Percentiles rank a stretch among this genome's conserved stretches.
phyloP scores from a whole-genome alignment of 2,888 invertebrate species.

The Ophraella communa region DNA sequence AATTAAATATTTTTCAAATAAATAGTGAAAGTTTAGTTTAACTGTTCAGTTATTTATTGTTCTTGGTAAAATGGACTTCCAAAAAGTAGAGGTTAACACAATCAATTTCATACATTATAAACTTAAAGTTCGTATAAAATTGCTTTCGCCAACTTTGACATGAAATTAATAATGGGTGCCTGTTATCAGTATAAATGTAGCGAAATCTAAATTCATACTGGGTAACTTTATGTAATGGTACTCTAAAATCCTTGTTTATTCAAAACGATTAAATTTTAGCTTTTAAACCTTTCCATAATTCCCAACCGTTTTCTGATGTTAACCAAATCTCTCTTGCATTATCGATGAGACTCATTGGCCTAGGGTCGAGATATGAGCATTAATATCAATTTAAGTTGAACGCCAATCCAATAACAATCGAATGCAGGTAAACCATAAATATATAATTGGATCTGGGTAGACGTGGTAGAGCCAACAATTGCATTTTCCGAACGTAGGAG shows the following conservation, averaged over 20 bases:
- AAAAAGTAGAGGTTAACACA: no score
- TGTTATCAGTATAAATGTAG: background rate
- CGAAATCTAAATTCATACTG: background rate
- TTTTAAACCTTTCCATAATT: conserved; percentile 6
- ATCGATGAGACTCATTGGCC: conserved; percentile 27
- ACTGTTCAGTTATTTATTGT: no score
- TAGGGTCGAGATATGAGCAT: conserved; percentile 26
- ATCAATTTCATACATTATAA: no score
- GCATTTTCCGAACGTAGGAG: background rate
- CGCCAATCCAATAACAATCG: conserved; percentile 29
- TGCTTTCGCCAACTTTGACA: no score
- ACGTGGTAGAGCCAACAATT: background rate
- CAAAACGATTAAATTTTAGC: background rate
- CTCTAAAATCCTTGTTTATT: background rate
- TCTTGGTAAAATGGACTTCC: no score
- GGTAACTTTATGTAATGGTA: background rate
- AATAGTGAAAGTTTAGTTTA: no score
- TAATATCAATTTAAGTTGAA: conserved; percentile 31
- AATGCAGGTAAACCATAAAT: conserved; percentile 26
- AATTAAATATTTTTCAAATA: no score
- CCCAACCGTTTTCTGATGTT: conserved; percentile 22
- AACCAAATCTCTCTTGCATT: conserved; percentile 19
- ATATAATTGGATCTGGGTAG: conserved; percentile 12
- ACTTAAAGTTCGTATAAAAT: no score
- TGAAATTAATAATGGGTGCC: no score